Evolutionary conservation across 2,888 invertebrate species (phyloP).

Genomic region (Hemaris fuciformis): DNA sequence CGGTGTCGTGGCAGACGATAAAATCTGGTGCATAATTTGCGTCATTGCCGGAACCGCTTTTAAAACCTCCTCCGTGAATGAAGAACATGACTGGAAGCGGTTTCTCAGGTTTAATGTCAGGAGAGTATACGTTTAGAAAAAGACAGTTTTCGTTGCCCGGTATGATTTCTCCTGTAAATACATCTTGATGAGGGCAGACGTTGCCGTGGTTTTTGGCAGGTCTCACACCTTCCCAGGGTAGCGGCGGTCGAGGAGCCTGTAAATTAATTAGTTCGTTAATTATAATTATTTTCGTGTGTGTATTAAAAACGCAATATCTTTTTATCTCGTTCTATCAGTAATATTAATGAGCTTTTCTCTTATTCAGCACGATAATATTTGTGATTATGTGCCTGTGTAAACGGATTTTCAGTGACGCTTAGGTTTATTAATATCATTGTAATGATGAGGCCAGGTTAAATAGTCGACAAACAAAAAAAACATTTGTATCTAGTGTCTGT

Average conservation of each 20-base stretch:
- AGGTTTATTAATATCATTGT: too few species aligned
- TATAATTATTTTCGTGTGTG: too few species aligned
- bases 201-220: slow-evolving; percentile 51
- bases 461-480: too few species aligned
- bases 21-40: slow-evolving; percentile 49
- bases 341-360: too few species aligned
- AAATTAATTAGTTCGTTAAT: neutral
- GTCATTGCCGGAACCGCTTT: slow-evolving; percentile 44
- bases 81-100: slow-evolving; percentile 53
- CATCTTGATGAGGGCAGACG: slow-evolving; percentile 46
- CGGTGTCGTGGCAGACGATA: slow-evolving; percentile 41
- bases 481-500: too few species aligned
- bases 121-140: slow-evolving; percentile 53
- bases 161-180: slow-evolving; percentile 32
- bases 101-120: slow-evolving; percentile 28
- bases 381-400: neutral
- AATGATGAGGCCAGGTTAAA: too few species aligned
- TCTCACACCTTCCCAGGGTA: slow-evolving; percentile 46
- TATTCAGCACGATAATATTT: too few species aligned
- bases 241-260: slow-evolving; percentile 20
- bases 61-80: slow-evolving; percentile 54
- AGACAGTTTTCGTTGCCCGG: slow-evolving; percentile 51
- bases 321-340: too few species aligned
- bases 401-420: neutral
- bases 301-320: too few species aligned